Percentiles rank a stretch among this genome's conserved stretches.
These are phyloP conservation scores for Equus quagga DNA, from an alignment of 2,113 vertebrate species.

Conservation along the genomic window DNA sequence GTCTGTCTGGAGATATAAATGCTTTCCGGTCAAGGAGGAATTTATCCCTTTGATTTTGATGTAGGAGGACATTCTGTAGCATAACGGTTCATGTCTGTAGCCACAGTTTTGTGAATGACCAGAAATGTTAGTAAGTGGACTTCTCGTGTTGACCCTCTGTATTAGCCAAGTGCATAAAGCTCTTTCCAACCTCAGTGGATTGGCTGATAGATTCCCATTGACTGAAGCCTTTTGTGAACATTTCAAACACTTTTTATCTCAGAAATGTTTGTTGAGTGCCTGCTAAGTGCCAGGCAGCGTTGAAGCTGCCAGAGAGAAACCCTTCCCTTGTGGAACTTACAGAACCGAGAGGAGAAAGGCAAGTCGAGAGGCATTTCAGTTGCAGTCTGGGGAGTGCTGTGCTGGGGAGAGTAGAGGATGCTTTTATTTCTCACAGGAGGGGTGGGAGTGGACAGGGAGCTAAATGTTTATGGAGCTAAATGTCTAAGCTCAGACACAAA, in stretches of 20 bases:
- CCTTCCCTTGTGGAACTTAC: conserved; percentile 24
- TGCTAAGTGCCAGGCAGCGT: conserved; percentile 1
- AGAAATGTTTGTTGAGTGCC: conserved; percentile 38
- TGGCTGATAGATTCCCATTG: conserved; percentile 50
- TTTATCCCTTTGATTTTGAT: not conserved
- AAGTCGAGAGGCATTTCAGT: not conserved
- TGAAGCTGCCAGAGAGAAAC: not conserved
- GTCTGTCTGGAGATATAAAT: not conserved
- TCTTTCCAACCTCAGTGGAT: conserved; percentile 53
- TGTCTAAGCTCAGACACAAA: not conserved
- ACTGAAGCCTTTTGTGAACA: conserved; percentile 41
- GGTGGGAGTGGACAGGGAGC: not conserved
- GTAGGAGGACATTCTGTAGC: not conserved
- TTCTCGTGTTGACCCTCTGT: conserved; percentile 25
- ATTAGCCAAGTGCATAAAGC: conserved; percentile 18
- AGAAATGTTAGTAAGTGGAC: conserved; percentile 46
- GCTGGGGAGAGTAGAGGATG: not conserved
- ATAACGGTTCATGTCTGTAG: conserved; percentile 39
- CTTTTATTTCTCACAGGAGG: not conserved
- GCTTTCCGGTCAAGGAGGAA: conserved; percentile 17
- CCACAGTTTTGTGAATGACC: conserved; percentile 50
- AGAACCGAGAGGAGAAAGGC: not conserved
- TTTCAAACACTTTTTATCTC: conserved; percentile 40
- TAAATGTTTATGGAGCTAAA: not conserved
- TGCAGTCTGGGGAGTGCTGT: not conserved